phyloP scores from a whole-genome alignment of 2,113 vertebrate genomes.

The Phrynosoma platyrhinos region DNA sequence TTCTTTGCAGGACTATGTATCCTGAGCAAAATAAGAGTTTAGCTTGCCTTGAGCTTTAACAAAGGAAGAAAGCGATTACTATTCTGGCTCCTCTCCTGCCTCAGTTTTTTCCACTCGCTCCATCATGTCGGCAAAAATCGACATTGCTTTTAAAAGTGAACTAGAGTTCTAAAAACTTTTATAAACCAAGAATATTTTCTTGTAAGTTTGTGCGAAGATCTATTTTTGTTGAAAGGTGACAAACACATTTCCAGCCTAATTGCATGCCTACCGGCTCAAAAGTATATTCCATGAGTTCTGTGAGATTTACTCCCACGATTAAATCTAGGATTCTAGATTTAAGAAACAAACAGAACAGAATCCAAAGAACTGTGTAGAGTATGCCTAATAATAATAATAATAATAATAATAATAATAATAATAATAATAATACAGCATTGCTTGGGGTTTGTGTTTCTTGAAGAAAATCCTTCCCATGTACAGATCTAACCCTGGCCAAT shows the following conservation, averaged over 20 bases:
- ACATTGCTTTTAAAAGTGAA: background rate
- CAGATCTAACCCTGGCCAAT: background rate
- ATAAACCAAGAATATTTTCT: background rate
- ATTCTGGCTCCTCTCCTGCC: background rate
- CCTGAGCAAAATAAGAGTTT: slow-evolving; percentile 29
- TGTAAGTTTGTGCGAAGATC: background rate
- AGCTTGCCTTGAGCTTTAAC: slow-evolving; percentile 19
- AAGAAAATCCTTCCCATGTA: background rate
- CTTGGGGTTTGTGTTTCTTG: background rate
- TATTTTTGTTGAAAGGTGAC: background rate
- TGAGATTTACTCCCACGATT: background rate
- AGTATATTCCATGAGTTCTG: background rate
- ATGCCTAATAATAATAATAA: background rate
- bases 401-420: too few species aligned
- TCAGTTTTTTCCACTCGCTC: slow-evolving; percentile 1
- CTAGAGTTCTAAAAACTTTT: background rate
- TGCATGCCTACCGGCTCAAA: background rate
- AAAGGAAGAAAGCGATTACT: slow-evolving; percentile 34
- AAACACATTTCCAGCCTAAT: background rate
- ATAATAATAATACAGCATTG: too few species aligned
- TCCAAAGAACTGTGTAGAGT: background rate
- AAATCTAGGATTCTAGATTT: background rate
- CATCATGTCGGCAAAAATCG: background rate
- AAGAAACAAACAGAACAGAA: background rate
- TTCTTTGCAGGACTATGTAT: slow-evolving; percentile 13